Evolutionary conservation across 2,797 vertebrate genomes (phyloP), one percentile per base, ranked within the genome.

Genomic region (Melanotaenia nigrans): DNA sequence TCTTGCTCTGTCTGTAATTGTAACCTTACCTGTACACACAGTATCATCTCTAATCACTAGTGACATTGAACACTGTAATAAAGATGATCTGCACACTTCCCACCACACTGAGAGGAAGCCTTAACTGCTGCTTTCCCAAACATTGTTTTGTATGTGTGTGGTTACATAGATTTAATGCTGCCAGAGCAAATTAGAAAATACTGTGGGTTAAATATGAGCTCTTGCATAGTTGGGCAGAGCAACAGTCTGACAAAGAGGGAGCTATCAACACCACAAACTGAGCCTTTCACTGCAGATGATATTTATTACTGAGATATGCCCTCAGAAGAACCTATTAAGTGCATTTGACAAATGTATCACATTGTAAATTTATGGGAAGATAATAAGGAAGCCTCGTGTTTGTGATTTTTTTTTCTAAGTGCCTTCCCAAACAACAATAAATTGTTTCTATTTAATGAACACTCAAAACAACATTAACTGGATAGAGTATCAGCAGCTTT

Each of bases 391-490:
- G 28, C 30, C 22, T 65, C 47, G 36, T 65, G 54, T n/a, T 25
- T 25, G 24, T 25, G 24, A 25, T 25, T 71, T 56, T 35, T 20
- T 67, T 28, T 51, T 58, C 5, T 3, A 75, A 83, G 75, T 84
- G 79, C 79, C 83, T 90, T 85, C n/a, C 61, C n/a, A 62, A 68
- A 70, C 40, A 61, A 14, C 70, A 54, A 16, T 16, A 28, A 25
- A 10, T 51, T 22, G 47, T 53, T 0, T 51, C 10, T 53, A 5
- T 25, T 25, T 24, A 53, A 53, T 18, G 12, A 25, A 53, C 24
- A 25, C 22, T 25, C 3, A 12, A 25, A 24, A 6, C 11, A 51
- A 22, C 24, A 16, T 28, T 55, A 28, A 16, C 53, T 55, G 24
- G 25, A 55, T 8, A 4, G 24, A 62, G 8, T 58, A 28, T 58